Evolutionary conservation across 1,140 invertebrate species (phyloP).

Genomic region (Manduca sexta): DNA sequence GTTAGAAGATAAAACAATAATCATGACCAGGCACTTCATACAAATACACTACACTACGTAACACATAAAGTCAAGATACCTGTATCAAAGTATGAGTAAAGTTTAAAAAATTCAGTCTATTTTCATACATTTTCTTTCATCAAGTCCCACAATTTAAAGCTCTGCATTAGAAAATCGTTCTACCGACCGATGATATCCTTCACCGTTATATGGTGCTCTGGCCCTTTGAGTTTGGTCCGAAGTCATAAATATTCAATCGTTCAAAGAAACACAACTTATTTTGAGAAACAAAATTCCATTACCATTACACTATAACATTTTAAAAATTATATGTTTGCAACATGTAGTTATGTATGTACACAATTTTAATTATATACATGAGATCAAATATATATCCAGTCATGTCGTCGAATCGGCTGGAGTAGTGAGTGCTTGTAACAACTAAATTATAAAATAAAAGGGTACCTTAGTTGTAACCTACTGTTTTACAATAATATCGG

Average conservation of each 20-base stretch:
- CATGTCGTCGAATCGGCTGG: neutral
- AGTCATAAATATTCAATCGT: conserved; percentile 33
- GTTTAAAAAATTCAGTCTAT: conserved; percentile 66
- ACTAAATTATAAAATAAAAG: neutral
- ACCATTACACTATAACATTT: conserved; percentile 18
- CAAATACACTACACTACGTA: conserved; percentile 21
- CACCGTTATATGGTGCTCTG: conserved; percentile 35
- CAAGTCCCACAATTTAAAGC: conserved; percentile 64
- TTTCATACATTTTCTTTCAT: conserved; percentile 43
- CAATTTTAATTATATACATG: conserved; percentile 39
- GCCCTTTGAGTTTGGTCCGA: conserved; percentile 55
- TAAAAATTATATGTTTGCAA: conserved; percentile 24
- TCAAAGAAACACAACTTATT: conserved; percentile 25
- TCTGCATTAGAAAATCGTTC: conserved; percentile 49
- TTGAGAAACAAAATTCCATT: conserved; percentile 12
- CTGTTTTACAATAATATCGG: conserved; percentile 15
- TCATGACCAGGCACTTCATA: conserved; percentile 23
- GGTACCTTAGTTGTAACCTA: conserved; percentile 13
- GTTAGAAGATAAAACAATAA: too few species aligned
- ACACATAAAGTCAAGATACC: conserved; percentile 55
- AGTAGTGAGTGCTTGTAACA: neutral
- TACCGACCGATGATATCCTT: conserved; percentile 28
- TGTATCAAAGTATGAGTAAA: conserved; percentile 65
- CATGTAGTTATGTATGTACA: conserved; percentile 33
- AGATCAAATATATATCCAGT: conserved; percentile 46